phyloP scores from a whole-genome alignment of 2,888 invertebrate genomes.

The Scotopteryx bipunctaria region DNA sequence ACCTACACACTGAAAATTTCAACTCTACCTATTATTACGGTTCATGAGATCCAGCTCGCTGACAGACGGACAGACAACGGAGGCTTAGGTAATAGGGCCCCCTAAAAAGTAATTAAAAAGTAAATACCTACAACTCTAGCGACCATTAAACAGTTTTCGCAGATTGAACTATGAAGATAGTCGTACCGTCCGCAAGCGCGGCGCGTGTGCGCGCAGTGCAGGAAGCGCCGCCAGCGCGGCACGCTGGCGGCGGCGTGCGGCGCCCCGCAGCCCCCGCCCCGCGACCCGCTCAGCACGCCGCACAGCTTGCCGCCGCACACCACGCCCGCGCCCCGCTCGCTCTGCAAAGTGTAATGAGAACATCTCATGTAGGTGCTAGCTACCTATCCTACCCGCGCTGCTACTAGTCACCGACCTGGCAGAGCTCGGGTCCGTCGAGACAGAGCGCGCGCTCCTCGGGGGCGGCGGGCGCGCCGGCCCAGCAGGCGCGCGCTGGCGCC shows the following conservation, averaged over 20 bases:
- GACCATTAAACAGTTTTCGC: too few species aligned
- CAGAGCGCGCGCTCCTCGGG: constrained; percentile 50
- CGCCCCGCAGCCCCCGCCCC: constrained; percentile 22
- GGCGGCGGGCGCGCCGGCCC: constrained; percentile 4
- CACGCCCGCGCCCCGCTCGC: constrained; percentile 12
- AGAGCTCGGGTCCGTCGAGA: constrained; percentile 55
- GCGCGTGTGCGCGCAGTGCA: constrained; percentile 66
- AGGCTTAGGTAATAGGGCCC: too few species aligned
- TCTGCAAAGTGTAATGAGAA: constrained; percentile 19
- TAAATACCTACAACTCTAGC: too few species aligned
- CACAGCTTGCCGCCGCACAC: constrained; percentile 17
- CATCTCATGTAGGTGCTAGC: too few species aligned
- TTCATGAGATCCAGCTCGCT: too few species aligned
- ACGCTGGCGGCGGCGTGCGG: constrained; percentile 40
- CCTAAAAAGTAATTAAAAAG: too few species aligned
- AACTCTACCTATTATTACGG: too few species aligned
- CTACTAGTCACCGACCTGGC: constrained; percentile 43
- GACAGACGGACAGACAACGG: too few species aligned
- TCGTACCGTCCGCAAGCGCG: constrained; percentile 57
- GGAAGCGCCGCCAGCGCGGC: constrained; percentile 47
- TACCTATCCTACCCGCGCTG: too few species aligned
- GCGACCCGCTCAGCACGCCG: constrained; percentile 20
- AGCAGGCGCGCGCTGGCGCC: constrained; percentile 48
- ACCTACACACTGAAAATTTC: too few species aligned
- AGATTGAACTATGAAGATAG: too few species aligned